phyloP scores from a whole-genome alignment of 1,140 invertebrate species.

The Sweltsa coloradensis region DNA sequence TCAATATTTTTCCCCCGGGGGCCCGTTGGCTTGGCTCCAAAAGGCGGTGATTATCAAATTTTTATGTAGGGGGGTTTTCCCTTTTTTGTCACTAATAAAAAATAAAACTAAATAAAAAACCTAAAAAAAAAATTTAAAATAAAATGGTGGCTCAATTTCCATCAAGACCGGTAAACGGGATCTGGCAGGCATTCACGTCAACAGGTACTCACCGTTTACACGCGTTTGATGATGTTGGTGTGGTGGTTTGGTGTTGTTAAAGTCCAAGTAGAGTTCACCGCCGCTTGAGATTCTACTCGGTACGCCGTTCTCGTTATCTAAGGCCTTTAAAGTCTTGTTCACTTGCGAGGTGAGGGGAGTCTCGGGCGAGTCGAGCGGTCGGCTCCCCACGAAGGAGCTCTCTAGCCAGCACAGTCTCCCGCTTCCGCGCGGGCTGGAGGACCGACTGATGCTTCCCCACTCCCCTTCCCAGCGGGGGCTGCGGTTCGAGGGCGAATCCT shows the following conservation, averaged over 20 bases:
- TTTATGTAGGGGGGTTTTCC: no score
- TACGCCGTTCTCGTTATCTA: background rate
- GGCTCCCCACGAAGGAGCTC: constrained; percentile 77
- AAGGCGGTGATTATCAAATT: no score
- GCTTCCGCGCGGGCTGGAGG: constrained; percentile 19
- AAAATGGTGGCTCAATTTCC: no score
- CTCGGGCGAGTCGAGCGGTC: constrained; percentile 70
- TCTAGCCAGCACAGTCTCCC: constrained; percentile 69
- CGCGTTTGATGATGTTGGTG: background rate
- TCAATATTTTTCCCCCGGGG: no score
- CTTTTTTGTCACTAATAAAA: no score
- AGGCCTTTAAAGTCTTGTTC: constrained; percentile 22
- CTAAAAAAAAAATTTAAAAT: no score
- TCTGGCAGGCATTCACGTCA: background rate
- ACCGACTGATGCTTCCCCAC: constrained; percentile 15
- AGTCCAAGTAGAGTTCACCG: constrained; percentile 18
- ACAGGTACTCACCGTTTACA: constrained; percentile 29
- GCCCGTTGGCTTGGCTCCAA: no score
- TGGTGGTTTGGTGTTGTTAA: constrained; percentile 9
- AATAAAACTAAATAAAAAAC: no score
- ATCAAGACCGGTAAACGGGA: no score
- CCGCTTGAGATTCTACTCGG: background rate
- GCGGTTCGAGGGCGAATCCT: no score
- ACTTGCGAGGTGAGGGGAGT: constrained; percentile 47
- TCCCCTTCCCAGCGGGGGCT: constrained; percentile 14